Evolutionary conservation across 2,888 invertebrate genomes (phyloP).

Genomic region (Scrobipalpa atriplicella): DNA sequence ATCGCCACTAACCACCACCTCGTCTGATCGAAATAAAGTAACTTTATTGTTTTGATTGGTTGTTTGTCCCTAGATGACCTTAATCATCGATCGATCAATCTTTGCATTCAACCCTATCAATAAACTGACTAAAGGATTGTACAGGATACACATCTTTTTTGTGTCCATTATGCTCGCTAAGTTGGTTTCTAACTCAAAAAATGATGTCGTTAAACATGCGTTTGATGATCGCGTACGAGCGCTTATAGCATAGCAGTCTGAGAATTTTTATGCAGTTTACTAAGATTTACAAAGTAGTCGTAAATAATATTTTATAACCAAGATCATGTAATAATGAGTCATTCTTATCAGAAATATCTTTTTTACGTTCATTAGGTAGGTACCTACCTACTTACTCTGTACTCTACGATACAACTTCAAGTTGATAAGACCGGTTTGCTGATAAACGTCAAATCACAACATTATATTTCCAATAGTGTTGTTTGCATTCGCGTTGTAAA

Average conservation of each 20-base stretch:
- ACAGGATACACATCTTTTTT: too few species aligned
- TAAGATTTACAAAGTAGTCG: too few species aligned
- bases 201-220: too few species aligned
- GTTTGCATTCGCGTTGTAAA: too few species aligned
- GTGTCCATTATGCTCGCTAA: too few species aligned
- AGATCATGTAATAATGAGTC: too few species aligned
- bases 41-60: background rate
- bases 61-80: background rate
- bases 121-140: background rate
- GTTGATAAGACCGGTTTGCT: conserved; percentile 1
- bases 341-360: conserved; percentile 6
- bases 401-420: background rate
- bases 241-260: too few species aligned
- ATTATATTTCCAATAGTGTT: background rate
- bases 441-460: conserved; percentile 3
- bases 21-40: conserved; percentile 1
- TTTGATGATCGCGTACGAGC: too few species aligned
- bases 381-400: too few species aligned
- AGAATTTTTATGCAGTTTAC: background rate
- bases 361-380: too few species aligned
- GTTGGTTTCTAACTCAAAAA: too few species aligned
- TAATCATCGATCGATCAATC: conserved; percentile 8
- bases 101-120: background rate
- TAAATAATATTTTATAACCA: too few species aligned
- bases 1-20: background rate